These are phyloP conservation scores for Chelonus formosanus DNA, from an alignment of 2,888 invertebrate genomes.

Conservation along the genomic window DNA sequence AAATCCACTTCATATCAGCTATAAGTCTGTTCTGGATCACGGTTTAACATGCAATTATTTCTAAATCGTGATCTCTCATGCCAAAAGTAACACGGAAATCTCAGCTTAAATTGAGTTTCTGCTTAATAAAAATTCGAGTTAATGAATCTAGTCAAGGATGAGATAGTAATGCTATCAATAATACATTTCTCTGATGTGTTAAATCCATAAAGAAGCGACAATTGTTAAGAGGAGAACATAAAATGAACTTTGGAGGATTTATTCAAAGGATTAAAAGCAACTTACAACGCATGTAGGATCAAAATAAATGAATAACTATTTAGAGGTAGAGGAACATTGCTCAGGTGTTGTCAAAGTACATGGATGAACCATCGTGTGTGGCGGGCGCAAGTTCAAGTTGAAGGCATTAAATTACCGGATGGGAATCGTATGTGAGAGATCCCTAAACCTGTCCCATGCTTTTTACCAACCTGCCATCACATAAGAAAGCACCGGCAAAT, in stretches of 20 bases:
- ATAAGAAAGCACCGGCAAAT: background rate
- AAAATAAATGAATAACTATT: constrained; percentile 24
- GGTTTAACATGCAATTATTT: constrained; percentile 35
- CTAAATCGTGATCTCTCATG: constrained; percentile 19
- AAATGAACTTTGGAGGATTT: constrained; percentile 1
- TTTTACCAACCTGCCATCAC: background rate
- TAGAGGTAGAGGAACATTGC: constrained; percentile 20
- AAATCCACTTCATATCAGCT: constrained; percentile 18
- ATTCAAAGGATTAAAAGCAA: constrained; percentile 3
- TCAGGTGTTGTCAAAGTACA: constrained; percentile 28
- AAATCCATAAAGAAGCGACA: background rate
- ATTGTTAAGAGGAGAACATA: background rate
- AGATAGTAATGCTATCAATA: background rate
- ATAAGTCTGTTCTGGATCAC: constrained; percentile 5
- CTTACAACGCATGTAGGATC: constrained; percentile 10
- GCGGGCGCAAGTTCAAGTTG: constrained; percentile 23
- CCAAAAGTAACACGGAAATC: constrained; percentile 17
- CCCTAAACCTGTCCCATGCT: constrained; percentile 22
- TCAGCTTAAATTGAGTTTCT: constrained; percentile 3
- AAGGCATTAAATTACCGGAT: constrained; percentile 33
- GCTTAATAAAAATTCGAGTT: constrained; percentile 1
- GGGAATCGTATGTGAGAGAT: constrained; percentile 25
- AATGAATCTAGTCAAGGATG: constrained; percentile 5
- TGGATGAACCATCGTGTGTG: constrained; percentile 26
- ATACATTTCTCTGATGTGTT: too few relatives aligned